Evolutionary conservation across 2,797 vertebrate genomes (phyloP).

Genomic region (Taenioides sp.): DNA sequence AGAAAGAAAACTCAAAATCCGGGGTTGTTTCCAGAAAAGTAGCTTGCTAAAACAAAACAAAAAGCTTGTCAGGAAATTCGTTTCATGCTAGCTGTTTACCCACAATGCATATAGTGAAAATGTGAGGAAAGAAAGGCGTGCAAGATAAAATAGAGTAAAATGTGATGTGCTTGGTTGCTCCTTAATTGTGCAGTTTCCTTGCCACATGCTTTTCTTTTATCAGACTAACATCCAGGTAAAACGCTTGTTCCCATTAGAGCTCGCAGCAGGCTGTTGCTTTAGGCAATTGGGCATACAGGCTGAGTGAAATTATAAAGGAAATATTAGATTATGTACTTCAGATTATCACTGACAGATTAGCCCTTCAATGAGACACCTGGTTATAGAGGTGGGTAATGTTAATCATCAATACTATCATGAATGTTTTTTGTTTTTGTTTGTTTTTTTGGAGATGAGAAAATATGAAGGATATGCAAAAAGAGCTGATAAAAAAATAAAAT

Average conservation of each 20-base stretch:
- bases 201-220: slow-evolving; percentile 64
- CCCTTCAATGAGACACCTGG: not conserved
- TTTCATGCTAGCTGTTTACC: slow-evolving; percentile 47
- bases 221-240: slow-evolving; percentile 52
- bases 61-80: slow-evolving; percentile 46
- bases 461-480: too few relatives aligned
- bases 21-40: slow-evolving; percentile 38
- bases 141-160: slow-evolving; percentile 61
- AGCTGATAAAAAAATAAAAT: too few relatives aligned
- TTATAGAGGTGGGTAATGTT: not conserved
- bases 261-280: slow-evolving; percentile 47
- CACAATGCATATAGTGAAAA: slow-evolving; percentile 24
- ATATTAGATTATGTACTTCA: slow-evolving; percentile 6
- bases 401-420: too few relatives aligned
- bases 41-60: slow-evolving; percentile 43
- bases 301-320: slow-evolving; percentile 38
- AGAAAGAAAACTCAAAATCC: slow-evolving; percentile 16
- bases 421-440: too few relatives aligned
- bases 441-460: too few relatives aligned
- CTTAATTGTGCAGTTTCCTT: slow-evolving; percentile 75
- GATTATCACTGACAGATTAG: not conserved
- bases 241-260: slow-evolving; percentile 52
- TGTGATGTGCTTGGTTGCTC: slow-evolving; percentile 68
- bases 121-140: slow-evolving; percentile 37
- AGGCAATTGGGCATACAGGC: slow-evolving; percentile 41